Conservation (phyloP, 2,888 invertebrate genomes). For the Conops quadrifasciatus region DNA sequence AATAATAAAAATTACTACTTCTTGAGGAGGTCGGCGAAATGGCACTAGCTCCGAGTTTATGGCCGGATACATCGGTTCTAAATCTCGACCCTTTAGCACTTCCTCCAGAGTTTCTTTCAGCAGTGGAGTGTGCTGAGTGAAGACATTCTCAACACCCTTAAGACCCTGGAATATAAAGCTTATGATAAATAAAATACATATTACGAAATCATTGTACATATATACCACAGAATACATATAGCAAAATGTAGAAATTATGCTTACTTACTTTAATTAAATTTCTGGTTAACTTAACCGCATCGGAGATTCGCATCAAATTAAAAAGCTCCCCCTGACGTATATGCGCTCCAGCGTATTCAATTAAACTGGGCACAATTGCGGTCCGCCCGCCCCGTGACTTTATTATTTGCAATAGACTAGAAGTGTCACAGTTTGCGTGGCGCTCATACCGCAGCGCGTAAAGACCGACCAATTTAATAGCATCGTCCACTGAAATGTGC, state of each 20-base stretch:
- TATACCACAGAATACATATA: not conserved
- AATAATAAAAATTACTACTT: slow-evolving; percentile 95
- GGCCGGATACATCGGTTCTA: slow-evolving; percentile 85
- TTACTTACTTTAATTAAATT: slow-evolving; percentile 59
- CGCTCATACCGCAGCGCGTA: slow-evolving; percentile 95
- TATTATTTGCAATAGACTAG: slow-evolving; percentile 77
- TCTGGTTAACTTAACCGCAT: slow-evolving; percentile 80
- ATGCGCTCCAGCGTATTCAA: slow-evolving; percentile 88
- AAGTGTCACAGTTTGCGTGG: slow-evolving; percentile 84
- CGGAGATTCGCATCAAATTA: slow-evolving; percentile 89
- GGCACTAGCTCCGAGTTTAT: slow-evolving; percentile 73
- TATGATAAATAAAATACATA: not conserved
- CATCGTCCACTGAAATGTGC: slow-evolving; percentile 79
- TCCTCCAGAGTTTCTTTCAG: slow-evolving; percentile 90
- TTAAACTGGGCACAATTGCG: slow-evolving; percentile 70
- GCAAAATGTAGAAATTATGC: not conserved
- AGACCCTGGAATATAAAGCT: slow-evolving; percentile 70
- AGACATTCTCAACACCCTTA: slow-evolving; percentile 98
- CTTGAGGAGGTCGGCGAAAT: slow-evolving; percentile 77
- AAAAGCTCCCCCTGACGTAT: slow-evolving; percentile 85
- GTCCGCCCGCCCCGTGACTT: slow-evolving; percentile 78
- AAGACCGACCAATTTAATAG: slow-evolving; percentile 86
- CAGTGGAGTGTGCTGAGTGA: slow-evolving; percentile 97
- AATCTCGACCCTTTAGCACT: slow-evolving; percentile 87
- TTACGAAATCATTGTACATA: not conserved